phyloP scores from a whole-genome alignment of 1,140 invertebrate genomes.

The Pseudomyrmex concolor region DNA sequence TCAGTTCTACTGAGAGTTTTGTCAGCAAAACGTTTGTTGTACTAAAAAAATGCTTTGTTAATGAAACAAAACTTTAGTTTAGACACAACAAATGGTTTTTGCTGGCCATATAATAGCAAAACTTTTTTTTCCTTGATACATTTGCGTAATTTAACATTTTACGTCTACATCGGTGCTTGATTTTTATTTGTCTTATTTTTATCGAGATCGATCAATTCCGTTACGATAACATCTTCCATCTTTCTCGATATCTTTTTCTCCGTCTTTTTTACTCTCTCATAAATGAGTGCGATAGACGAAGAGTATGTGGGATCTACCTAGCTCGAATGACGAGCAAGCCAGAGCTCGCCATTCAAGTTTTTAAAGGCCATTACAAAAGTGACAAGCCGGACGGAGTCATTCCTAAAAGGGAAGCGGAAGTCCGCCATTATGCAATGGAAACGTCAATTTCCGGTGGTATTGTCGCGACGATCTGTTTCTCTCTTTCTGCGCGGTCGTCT shows the following conservation, averaged over 20 bases:
- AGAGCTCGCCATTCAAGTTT: conserved; percentile 73
- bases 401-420: conserved; percentile 77
- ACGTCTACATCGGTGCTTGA: too few relatives aligned
- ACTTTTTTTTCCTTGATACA: too few relatives aligned
- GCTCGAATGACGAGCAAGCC: conserved; percentile 41
- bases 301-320: conserved; percentile 48
- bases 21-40: too few relatives aligned
- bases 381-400: conserved; percentile 76
- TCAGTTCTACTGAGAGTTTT: too few relatives aligned
- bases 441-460: conserved; percentile 78
- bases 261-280: not conserved
- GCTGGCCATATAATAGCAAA: too few relatives aligned
- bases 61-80: too few relatives aligned
- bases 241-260: not conserved
- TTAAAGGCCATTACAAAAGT: conserved; percentile 76
- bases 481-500: conserved; percentile 63
- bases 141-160: too few relatives aligned
- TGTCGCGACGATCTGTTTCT: conserved; percentile 72
- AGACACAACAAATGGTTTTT: too few relatives aligned
- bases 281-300: conserved; percentile 36
- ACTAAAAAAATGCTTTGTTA: too few relatives aligned
- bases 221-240: not conserved
- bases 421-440: conserved; percentile 78
- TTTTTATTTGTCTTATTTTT: not conserved
- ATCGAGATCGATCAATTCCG: conserved; percentile 28